Evolutionary conservation across 1,140 invertebrate genomes (phyloP).

Genomic region (Xylocopa sonorina): DNA sequence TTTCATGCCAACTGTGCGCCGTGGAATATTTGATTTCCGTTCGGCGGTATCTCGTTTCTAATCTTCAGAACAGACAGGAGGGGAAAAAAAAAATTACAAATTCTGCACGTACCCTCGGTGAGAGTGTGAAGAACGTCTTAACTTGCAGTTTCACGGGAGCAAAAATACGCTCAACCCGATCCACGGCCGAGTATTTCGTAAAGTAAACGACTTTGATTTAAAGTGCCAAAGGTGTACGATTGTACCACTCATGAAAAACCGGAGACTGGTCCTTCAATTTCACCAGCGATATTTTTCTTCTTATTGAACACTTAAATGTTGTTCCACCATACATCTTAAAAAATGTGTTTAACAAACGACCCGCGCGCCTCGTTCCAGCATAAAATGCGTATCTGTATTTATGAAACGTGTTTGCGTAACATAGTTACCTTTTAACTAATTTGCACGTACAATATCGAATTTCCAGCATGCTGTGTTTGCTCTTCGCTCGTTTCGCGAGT

Average conservation of each 20-base stretch:
- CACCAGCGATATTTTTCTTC: neutral
- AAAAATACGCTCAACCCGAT: neutral
- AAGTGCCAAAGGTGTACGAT: neutral
- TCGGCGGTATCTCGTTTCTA: neutral
- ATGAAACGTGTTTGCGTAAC: neutral
- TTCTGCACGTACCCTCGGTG: neutral
- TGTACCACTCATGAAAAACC: neutral
- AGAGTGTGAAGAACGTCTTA: neutral
- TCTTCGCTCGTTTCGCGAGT: too few relatives aligned
- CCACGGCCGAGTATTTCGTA: neutral
- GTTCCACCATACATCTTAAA: neutral
- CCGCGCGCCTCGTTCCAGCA: too few relatives aligned
- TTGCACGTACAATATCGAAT: neutral
- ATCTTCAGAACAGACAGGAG: too few relatives aligned
- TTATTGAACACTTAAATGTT: neutral
- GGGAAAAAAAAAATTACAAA: neutral
- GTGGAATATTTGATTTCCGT: neutral
- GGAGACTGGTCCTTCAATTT: conserved; percentile 1
- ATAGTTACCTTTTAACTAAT: neutral
- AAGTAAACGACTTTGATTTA: conserved; percentile 4
- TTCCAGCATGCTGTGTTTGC: neutral
- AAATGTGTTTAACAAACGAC: neutral
- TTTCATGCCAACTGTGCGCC: too few relatives aligned
- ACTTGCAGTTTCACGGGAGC: neutral
- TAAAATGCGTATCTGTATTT: neutral